These are phyloP conservation scores for Gambusia affinis DNA, from an alignment of 2,113 vertebrate genomes.

Conservation along the genomic window DNA sequence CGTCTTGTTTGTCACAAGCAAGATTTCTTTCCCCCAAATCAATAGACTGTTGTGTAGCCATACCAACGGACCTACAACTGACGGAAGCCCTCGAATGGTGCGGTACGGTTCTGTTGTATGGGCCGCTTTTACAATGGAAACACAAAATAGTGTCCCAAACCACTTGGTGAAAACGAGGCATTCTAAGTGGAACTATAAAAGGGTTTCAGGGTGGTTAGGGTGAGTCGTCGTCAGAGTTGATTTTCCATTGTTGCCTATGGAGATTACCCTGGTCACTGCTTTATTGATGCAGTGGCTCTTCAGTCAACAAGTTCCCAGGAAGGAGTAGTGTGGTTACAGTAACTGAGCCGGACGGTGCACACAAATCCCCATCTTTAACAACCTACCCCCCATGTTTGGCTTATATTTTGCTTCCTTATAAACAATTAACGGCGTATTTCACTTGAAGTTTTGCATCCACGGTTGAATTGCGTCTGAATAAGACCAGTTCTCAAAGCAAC, in stretches of 20 bases:
- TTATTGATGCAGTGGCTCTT: constrained; percentile 52
- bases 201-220: neutral
- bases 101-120: too few species aligned
- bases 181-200: neutral
- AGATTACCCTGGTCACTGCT: constrained; percentile 25
- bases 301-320: constrained; percentile 25
- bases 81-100: too few species aligned
- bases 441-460: constrained; percentile 9
- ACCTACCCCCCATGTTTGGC: neutral
- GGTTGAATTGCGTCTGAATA: constrained; percentile 4
- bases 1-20: too few species aligned
- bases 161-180: too few species aligned
- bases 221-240: constrained; percentile 12
- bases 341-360: neutral
- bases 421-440: constrained; percentile 14
- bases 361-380: neutral
- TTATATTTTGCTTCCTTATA: constrained; percentile 6
- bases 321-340: constrained; percentile 33
- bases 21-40: too few species aligned
- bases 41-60: too few species aligned
- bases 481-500: neutral
- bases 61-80: too few species aligned
- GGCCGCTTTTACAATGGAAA: too few species aligned
- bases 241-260: constrained; percentile 26
- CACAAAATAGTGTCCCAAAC: too few species aligned